Percentiles rank a stretch among this genome's conserved stretches.
These are phyloP conservation scores for Styela plicata DNA, from an alignment of 23 tunicate genomes.

Conservation along the genomic window DNA sequence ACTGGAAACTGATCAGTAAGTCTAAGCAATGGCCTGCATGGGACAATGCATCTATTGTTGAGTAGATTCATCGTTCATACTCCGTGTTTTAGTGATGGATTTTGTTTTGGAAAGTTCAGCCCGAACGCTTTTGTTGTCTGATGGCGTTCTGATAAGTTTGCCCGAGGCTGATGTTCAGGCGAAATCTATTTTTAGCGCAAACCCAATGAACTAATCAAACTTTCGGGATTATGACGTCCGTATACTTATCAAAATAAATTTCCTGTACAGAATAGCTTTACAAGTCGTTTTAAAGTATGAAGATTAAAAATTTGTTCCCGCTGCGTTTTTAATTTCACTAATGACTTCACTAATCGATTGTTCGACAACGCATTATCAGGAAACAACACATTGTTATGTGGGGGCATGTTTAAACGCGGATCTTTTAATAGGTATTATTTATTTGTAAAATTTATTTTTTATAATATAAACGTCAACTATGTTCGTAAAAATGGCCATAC, in stretches of 20 bases:
- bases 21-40: background rate
- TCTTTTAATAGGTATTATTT: background rate
- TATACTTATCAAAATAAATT: too few species aligned
- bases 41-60: background rate
- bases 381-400: constrained; percentile 62
- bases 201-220: too few species aligned
- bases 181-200: background rate
- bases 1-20: too few species aligned
- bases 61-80: background rate
- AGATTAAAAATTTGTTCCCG: too few species aligned
- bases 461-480: background rate
- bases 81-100: background rate
- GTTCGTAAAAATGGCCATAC: too few species aligned
- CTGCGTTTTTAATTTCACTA: too few species aligned
- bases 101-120: background rate
- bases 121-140: background rate
- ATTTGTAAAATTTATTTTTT: too few species aligned
- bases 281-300: too few species aligned
- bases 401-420: constrained; percentile 49
- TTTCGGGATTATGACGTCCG: too few species aligned
- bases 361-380: constrained; percentile 78
- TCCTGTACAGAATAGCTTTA: too few species aligned
- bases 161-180: background rate
- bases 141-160: background rate
- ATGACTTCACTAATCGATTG: constrained; percentile 95